Evolutionary conservation across 2,888 invertebrate species (phyloP).

Genomic region (Torymus auratus): DNA sequence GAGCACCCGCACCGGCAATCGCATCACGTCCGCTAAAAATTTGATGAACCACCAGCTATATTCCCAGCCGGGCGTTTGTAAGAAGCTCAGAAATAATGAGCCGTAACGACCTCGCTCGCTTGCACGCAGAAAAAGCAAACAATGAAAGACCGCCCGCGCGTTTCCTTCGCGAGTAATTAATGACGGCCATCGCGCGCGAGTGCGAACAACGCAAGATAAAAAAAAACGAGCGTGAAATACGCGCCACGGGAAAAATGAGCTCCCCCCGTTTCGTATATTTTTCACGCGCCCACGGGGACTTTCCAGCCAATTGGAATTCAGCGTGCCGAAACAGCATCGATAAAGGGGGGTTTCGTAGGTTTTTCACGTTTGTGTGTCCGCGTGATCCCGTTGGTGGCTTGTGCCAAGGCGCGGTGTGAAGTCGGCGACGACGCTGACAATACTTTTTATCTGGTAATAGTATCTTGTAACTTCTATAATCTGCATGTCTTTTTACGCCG

Average conservation of each 20-base stretch:
- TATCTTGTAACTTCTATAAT: too few species aligned
- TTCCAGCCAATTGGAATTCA: too few species aligned
- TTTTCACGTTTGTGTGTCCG: too few species aligned
- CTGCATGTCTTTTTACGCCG: too few species aligned
- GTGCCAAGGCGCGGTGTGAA: too few species aligned
- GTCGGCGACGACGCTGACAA: too few species aligned
- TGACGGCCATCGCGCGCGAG: not conserved
- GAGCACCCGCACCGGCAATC: not conserved
- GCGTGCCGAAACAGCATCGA: too few species aligned
- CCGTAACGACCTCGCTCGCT: not conserved
- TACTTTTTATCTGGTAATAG: too few species aligned
- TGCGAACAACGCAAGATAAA: not conserved
- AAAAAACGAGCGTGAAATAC: not conserved
- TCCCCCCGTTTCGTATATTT: not conserved
- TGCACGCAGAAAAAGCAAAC: not conserved
- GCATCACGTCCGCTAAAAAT: not conserved
- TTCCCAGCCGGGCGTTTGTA: not conserved
- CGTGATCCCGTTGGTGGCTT: too few species aligned
- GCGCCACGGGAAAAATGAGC: not conserved
- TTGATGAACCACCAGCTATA: not conserved
- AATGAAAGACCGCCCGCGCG: not conserved
- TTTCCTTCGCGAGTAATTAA: not conserved
- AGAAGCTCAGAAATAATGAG: conserved; percentile 11
- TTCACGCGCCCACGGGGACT: too few species aligned
- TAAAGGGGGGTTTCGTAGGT: too few species aligned